Evolutionary conservation across 1,140 invertebrate species (phyloP).

Genomic region (Meloidogyne exigua): DNA sequence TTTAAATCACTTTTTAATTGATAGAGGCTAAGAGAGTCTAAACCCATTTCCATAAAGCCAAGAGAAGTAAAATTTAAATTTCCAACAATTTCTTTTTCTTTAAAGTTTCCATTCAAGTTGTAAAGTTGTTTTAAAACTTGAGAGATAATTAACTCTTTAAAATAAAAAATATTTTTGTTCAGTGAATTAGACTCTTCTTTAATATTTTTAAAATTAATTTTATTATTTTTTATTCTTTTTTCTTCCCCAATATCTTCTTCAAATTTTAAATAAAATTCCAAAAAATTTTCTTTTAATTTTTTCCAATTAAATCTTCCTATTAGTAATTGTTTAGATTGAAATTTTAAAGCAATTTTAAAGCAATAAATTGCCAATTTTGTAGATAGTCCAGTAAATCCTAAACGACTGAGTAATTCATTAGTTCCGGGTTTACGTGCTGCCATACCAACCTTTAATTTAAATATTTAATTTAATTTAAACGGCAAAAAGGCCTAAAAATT

Average conservation of each 20-base stretch:
- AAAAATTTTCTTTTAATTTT: background rate
- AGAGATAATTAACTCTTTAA: too few relatives aligned
- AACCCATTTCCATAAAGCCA: conserved; percentile 8
- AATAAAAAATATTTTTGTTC: background rate
- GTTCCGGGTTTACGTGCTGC: background rate
- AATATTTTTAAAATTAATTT: too few relatives aligned
- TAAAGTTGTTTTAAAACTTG: background rate
- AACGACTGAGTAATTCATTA: background rate
- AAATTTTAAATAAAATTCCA: background rate
- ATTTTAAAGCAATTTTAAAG: background rate
- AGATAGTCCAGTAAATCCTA: background rate
- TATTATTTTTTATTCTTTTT: background rate
- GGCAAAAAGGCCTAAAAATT: too few relatives aligned
- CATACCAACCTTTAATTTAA: conserved; percentile 9
- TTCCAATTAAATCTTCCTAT: conserved; percentile 1
- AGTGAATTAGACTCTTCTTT: background rate
- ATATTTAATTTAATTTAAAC: too few relatives aligned
- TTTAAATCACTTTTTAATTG: conserved; percentile 3
- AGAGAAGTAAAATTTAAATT: background rate
- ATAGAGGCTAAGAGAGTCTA: background rate
- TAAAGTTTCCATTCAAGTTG: background rate
- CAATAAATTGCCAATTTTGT: background rate
- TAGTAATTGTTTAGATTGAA: background rate
- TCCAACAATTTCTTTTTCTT: background rate
- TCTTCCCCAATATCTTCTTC: background rate